phyloP scores from a whole-genome alignment of 2,797 vertebrate genomes.

The Nothura maculosa region DNA sequence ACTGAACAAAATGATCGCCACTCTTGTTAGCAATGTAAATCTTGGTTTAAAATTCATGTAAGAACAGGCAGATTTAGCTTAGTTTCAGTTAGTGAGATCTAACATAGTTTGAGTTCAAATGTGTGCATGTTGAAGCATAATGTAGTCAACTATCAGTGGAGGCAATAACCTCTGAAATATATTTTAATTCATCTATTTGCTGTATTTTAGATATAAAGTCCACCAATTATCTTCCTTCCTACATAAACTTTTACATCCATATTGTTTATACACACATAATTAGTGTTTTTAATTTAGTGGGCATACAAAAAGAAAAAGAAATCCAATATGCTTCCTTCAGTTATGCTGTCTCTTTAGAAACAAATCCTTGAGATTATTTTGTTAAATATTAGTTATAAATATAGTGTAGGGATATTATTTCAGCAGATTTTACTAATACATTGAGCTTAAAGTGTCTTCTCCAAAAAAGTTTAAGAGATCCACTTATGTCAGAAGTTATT shows the following conservation, averaged over 20 bases:
- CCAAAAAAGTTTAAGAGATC: not conserved
- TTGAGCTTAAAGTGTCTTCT: conserved; percentile 10
- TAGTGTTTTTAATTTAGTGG: conserved; percentile 1
- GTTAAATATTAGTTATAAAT: not conserved
- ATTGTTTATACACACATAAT: not conserved
- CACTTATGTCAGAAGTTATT: not conserved
- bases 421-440: not conserved
- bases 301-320: conserved; percentile 27
- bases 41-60: not conserved
- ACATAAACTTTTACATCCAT: conserved; percentile 41
- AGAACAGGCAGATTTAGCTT: not conserved
- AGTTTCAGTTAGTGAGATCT: not conserved
- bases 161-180: conserved; percentile 14
- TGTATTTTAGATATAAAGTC: conserved; percentile 31
- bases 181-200: not conserved
- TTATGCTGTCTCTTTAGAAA: not conserved
- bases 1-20: not conserved
- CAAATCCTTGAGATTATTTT: not conserved
- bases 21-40: not conserved
- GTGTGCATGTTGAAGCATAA: not conserved
- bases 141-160: not conserved
- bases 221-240: not conserved
- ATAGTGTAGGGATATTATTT: conserved; percentile 7
- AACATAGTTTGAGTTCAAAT: not conserved
- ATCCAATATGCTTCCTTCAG: not conserved